Evolutionary conservation across 2,888 invertebrate genomes (phyloP).

Genomic region (Tenthredo notha): DNA sequence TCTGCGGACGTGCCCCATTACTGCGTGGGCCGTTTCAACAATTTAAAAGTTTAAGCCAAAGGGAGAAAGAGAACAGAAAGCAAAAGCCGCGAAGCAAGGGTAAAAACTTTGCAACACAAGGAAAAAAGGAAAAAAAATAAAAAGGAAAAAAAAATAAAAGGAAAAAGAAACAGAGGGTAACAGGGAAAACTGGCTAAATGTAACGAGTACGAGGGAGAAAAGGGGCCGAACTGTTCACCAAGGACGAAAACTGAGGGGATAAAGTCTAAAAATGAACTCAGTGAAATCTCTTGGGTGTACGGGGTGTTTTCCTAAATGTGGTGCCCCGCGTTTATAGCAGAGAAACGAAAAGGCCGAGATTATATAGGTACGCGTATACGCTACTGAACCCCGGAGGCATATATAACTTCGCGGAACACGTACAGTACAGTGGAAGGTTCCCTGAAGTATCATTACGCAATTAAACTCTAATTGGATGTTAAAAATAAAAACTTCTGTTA

Average conservation of each 20-base stretch:
- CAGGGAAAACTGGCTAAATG: slow-evolving; percentile 7
- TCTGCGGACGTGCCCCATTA: slow-evolving; percentile 5
- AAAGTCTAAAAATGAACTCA: slow-evolving; percentile 1
- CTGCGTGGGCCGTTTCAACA: slow-evolving; percentile 24
- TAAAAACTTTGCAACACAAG: neutral
- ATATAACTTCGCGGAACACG: neutral
- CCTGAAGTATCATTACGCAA: slow-evolving; percentile 1
- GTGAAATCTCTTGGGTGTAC: neutral
- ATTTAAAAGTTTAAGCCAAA: slow-evolving; percentile 15
- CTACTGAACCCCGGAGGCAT: neutral
- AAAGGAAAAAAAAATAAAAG: neutral
- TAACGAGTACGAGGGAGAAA: slow-evolving; percentile 11
- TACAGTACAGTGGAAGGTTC: neutral
- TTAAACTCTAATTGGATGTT: slow-evolving; percentile 9
- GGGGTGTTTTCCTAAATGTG: neutral
- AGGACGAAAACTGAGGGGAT: neutral
- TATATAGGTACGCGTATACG: neutral
- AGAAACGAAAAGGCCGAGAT: slow-evolving; percentile 7
- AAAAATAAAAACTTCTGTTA: neutral
- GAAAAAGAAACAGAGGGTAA: neutral
- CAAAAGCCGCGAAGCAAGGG: neutral
- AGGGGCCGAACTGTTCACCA: neutral
- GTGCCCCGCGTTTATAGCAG: neutral
- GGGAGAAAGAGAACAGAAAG: neutral
- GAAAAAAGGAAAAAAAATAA: neutral